phyloP scores from a whole-genome alignment of 2,113 vertebrate species.

The Leptobrachium leishanense region DNA sequence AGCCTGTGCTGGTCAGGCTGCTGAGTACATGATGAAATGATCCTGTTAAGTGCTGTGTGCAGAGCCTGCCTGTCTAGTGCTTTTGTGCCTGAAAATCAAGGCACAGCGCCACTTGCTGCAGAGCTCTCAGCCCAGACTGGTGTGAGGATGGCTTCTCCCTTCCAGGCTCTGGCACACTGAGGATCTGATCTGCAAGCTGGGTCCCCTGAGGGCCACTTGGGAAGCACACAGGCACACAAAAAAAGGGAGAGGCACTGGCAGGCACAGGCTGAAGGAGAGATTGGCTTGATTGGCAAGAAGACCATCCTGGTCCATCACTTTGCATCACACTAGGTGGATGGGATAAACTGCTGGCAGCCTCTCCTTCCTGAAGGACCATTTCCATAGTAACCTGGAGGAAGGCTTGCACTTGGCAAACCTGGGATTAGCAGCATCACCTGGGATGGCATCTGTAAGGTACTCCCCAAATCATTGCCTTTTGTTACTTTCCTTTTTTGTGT shows the following conservation, averaged over 20 bases:
- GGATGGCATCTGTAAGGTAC: constrained; percentile 42
- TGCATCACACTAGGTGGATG: constrained; percentile 39
- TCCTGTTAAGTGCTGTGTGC: constrained; percentile 26
- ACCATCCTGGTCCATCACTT: constrained; percentile 9
- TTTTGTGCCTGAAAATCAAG: constrained; percentile 36
- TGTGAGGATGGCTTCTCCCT: constrained; percentile 42
- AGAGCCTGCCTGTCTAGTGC: constrained; percentile 18
- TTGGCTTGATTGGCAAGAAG: neutral
- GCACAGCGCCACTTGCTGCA: constrained; percentile 46
- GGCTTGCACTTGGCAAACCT: constrained; percentile 31
- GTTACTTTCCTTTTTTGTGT: neutral
- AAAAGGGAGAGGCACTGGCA: neutral
- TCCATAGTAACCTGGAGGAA: constrained; percentile 44
- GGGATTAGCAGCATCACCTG: constrained; percentile 23
- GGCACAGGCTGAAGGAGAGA: neutral
- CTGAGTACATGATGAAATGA: constrained; percentile 13
- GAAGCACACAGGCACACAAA: constrained; percentile 5
- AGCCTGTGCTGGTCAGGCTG: constrained; percentile 8
- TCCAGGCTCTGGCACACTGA: constrained; percentile 45
- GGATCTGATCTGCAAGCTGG: constrained; percentile 10
- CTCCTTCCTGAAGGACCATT: constrained; percentile 26
- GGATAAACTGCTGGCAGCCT: constrained; percentile 20
- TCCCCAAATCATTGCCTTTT: neutral
- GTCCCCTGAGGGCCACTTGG: constrained; percentile 18
- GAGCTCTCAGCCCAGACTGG: constrained; percentile 34